phyloP scores from a whole-genome alignment of 1,140 invertebrate genomes.

The Zophobas morio region DNA sequence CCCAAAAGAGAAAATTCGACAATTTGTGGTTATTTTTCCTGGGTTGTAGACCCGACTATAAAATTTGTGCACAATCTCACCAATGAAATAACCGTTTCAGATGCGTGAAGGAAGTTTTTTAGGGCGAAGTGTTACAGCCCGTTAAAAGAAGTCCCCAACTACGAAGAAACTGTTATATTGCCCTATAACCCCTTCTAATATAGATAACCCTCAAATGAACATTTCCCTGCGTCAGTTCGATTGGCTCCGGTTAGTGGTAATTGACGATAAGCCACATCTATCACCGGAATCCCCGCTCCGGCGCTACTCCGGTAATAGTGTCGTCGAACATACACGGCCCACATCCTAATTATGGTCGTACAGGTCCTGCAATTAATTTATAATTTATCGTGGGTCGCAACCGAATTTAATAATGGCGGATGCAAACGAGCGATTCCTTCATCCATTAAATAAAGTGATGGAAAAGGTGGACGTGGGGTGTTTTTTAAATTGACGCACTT shows the following conservation, averaged over 20 bases:
- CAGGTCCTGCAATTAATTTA: conserved; percentile 33
- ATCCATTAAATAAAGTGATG: conserved; percentile 47
- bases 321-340: neutral
- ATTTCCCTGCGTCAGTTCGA: neutral
- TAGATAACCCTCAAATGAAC: neutral
- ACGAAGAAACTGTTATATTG: too few species aligned
- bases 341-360: conserved; percentile 13
- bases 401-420: conserved; percentile 39
- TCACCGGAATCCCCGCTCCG: neutral
- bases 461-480: conserved; percentile 26
- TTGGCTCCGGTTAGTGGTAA: neutral
- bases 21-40: too few species aligned
- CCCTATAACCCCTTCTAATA: too few species aligned
- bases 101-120: too few species aligned
- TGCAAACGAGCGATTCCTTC: conserved; percentile 39
- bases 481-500: conserved; percentile 38
- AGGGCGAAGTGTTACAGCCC: too few species aligned
- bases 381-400: conserved; percentile 18
- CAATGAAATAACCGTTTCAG: too few species aligned
- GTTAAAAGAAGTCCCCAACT: too few species aligned
- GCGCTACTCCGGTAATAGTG: neutral
- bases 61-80: too few species aligned
- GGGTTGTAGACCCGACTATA: too few species aligned
- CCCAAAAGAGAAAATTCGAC: too few species aligned
- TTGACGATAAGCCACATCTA: conserved; percentile 6